Percentiles rank a stretch among this genome's conserved stretches.
phyloP scores from a whole-genome alignment of 1,140 invertebrate genomes.

The Ostrea edulis region DNA sequence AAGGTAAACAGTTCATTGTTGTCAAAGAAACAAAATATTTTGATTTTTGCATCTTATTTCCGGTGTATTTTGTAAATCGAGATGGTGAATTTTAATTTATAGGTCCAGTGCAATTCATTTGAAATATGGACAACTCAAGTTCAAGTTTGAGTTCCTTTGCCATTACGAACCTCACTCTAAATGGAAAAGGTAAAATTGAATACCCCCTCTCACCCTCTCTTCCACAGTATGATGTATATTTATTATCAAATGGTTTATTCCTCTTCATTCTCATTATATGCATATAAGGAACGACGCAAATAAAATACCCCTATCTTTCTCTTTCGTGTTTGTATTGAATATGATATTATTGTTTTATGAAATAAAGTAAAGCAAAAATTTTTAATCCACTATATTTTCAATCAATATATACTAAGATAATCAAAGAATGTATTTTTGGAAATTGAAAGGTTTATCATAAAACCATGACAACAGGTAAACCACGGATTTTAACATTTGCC shows the following conservation, averaged over 20 bases:
- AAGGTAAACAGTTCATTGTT: neutral
- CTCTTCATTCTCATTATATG: no score
- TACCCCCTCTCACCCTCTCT: neutral
- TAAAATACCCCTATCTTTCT: no score
- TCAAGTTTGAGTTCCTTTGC: constrained; percentile 22
- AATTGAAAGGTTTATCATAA: no score
- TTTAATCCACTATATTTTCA: no score
- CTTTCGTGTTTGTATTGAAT: no score
- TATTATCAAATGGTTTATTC: neutral
- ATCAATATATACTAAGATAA: no score
- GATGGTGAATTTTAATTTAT: neutral
- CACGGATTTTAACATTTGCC: no score
- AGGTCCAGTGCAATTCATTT: neutral
- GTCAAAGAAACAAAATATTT: neutral
- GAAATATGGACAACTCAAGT: constrained; percentile 1
- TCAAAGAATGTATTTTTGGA: no score
- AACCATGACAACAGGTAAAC: no score
- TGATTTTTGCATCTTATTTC: neutral
- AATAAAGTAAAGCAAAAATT: no score
- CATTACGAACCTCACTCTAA: neutral
- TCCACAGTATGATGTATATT: neutral
- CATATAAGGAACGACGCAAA: no score
- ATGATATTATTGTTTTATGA: no score
- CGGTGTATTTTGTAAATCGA: neutral
- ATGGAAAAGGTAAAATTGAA: neutral